These are phyloP conservation scores for Zophobas atratus DNA, from an alignment of 1,140 invertebrate genomes.

Conservation along the genomic window DNA sequence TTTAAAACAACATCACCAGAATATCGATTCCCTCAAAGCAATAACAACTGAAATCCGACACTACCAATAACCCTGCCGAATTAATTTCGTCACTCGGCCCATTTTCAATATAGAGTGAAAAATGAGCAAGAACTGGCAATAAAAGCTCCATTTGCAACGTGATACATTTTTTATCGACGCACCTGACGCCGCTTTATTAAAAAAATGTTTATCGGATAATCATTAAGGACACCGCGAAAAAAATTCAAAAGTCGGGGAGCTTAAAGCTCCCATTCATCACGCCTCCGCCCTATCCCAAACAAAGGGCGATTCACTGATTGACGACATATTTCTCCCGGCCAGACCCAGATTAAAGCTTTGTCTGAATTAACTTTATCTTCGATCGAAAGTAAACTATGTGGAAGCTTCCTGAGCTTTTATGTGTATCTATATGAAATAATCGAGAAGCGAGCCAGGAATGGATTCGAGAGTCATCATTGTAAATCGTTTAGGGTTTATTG, in stretches of 20 bases:
- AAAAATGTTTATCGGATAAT: background rate
- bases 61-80: too few relatives aligned
- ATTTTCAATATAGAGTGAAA: too few relatives aligned
- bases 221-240: background rate
- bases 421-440: slow-evolving; percentile 14
- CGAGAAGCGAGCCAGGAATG: background rate
- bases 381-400: slow-evolving; percentile 14
- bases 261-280: background rate
- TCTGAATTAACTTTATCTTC: slow-evolving; percentile 27
- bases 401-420: slow-evolving; percentile 16
- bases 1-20: too few relatives aligned
- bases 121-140: background rate
- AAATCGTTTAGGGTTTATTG: slow-evolving; percentile 35
- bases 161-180: background rate
- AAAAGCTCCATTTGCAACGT: slow-evolving; percentile 12
- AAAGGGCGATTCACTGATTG: slow-evolving; percentile 12
- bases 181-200: slow-evolving; percentile 1
- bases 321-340: slow-evolving; percentile 22
- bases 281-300: background rate
- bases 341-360: slow-evolving; percentile 9
- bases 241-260: background rate
- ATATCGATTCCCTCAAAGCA: too few relatives aligned
- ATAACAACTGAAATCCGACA: too few relatives aligned
- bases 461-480: background rate
- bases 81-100: too few relatives aligned